Base-by-base conservation (phyloP, 2,888 invertebrate species). In the Sinopyrophorus schimmeli region DNA sequence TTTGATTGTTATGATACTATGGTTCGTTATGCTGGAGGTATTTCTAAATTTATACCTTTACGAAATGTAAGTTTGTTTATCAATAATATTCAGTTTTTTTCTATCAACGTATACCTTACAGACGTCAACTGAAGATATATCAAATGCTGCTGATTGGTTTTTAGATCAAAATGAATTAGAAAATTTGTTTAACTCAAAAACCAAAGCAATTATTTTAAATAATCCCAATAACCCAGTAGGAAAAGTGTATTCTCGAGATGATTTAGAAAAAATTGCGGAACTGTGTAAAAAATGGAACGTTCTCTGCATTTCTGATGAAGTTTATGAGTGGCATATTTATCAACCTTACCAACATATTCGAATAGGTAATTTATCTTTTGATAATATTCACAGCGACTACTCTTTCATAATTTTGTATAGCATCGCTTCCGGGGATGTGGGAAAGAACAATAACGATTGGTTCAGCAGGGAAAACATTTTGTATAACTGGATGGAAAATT, bases 1-100 rank as follows among this genome's bases (percentile, higher is more conserved):
- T 99, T 95, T 69, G 98, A 99, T 74, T 98, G 97, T 68, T 99
- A 99, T 67, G 92, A 89, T 58, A 94, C 95, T 1, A 95, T 98
- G 91, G 88, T 96, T 7, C 81, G 78, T 57, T 83, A 85, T 62
- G 93, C 94, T 1, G 92, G 93, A 1, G 99, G 96, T 0, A 76
- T 81, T n/a, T 87, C 94, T 0, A 86, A 81, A 53, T 97, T 89
- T 69, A 89, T 98, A 56, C 86, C 97, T 0, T 76, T 99, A 14
- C 80, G 86, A 72, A 86, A 90, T 49, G 89, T 89, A 75, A 80
- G 78, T 74, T 18, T 21, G 23, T 14, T 21, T n/a, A n/a, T n/a
- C n/a, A n/a, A n/a, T n/a, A n/a, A n/a, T n/a, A n/a, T n/a, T n/a
- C n/a, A n/a, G 18, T 20, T 6, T 15, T 17, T 5, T 4, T 30